Conservation (phyloP, 2,113 vertebrate species). For the Chloroceryle aenea region DNA sequence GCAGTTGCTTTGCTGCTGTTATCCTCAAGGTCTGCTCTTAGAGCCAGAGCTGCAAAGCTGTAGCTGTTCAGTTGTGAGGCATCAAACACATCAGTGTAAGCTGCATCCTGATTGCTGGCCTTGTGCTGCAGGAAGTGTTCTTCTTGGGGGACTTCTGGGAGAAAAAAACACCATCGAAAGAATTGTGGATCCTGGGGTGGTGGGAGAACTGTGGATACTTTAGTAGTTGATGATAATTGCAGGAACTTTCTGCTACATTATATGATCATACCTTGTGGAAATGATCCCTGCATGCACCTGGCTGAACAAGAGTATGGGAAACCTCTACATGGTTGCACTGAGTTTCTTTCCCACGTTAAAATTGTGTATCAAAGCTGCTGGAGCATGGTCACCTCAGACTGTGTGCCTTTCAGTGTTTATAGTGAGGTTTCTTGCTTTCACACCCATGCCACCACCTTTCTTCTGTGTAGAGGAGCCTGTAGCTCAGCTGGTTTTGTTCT, state of each 20-base stretch:
- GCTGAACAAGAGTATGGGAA: not conserved
- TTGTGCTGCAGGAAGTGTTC: not conserved
- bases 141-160: not conserved
- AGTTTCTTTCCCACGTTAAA: not conserved
- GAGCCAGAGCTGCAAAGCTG: not conserved
- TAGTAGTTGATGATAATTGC: not conserved
- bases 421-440: not conserved
- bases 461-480: not conserved
- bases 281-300: not conserved
- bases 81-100: not conserved
- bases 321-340: not conserved
- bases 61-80: not conserved
- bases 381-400: not conserved
- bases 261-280: not conserved
- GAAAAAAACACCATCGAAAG: not conserved
- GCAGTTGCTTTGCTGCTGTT: not conserved
- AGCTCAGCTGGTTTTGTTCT: not conserved
- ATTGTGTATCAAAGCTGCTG: not conserved
- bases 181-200: not conserved
- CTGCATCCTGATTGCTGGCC: not conserved
- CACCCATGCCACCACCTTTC: not conserved
- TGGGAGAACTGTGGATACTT: not conserved
- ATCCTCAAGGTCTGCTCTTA: not conserved
- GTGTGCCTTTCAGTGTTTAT: not conserved
- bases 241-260: not conserved